Base-by-base conservation (phyloP, 2,888 invertebrate genomes). In the Thereva nobilitata region DNA sequence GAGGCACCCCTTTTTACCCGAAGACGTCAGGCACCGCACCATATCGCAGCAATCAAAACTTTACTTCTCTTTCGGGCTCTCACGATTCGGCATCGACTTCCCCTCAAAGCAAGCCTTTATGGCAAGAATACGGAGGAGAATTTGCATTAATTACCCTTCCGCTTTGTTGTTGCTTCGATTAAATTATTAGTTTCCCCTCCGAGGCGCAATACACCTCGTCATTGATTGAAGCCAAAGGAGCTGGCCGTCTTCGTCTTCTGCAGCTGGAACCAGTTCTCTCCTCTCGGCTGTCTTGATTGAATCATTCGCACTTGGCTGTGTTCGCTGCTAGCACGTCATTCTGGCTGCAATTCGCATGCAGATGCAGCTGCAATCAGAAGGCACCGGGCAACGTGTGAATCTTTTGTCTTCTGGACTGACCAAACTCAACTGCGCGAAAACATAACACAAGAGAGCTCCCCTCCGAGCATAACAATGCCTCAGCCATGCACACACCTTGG, bases 351-450 rank as follows among this genome's bases (percentile, higher is more conserved):
- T 23, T 23, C 23, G 23, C 23, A 23, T 23, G 23, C 23, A 23
- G 23, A 23, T 23, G 23, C 23, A 23, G 23, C 23, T 23, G 23
- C 23, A 23, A 23, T 23, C 23, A 23, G 1, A 23, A 23, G 23
- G 23, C 23, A 23, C 23, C 23, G 23, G 23, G 23, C 23, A 23
- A 23, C 23, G 23, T 23, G 23, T 23, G 23, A 23, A 23, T 23
- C 23, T 23, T 23, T 23, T 23, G 23, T 23, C 23, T 23, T 23
- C 23, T 23, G 23, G 23, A 23, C 23, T 23, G 23, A 23, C 23
- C 23, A 23, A 23, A 23, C 45, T 10, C 10, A 42, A 56, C 68
- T 66, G 55, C 65, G 8, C 68, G 65, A 68, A 68, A 68, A 47
- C 9, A 42, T 57, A 23, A 57, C 64, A 7, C 55, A 38, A 47